Evolutionary conservation across 2,113 vertebrate genomes (phyloP).

Genomic region (Gobiocypris rarus): DNA sequence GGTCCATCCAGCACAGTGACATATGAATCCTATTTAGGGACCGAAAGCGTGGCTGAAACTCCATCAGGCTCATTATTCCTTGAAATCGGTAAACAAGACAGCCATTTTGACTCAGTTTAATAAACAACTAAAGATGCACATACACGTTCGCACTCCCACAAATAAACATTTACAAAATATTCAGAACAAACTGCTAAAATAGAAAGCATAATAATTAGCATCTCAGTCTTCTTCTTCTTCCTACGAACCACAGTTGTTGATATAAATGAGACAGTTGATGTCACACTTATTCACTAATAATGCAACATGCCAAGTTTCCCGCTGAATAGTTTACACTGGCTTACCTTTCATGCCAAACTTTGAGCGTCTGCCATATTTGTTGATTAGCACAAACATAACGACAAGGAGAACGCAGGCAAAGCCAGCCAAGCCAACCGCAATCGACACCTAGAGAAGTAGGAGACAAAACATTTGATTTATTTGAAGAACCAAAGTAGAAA

Average conservation of each 20-base stretch:
- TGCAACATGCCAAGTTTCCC: constrained; percentile 12
- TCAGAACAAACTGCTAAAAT: background rate
- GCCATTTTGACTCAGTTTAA: background rate
- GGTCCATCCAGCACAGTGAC: constrained; percentile 15
- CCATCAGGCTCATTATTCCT: constrained; percentile 5
- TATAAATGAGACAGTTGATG: background rate
- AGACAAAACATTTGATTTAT: background rate
- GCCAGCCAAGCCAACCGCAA: constrained; percentile 90
- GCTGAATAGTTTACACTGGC: constrained; percentile 41
- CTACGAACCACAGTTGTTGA: background rate
- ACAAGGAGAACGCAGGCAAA: constrained; percentile 91
- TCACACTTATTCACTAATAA: constrained; percentile 23
- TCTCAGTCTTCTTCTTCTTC: background rate
- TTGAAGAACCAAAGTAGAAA: background rate
- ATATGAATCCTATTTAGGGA: constrained; percentile 31
- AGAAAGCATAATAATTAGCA: background rate
- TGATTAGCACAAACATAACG: constrained; percentile 92
- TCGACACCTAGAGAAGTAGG: constrained; percentile 81
- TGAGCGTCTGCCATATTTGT: constrained; percentile 91
- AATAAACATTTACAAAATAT: background rate
- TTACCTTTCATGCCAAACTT: constrained; percentile 99
- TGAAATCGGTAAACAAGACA: background rate
- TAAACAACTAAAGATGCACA: background rate
- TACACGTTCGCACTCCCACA: background rate
- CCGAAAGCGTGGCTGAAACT: background rate